Percentiles rank a stretch among this genome's conserved stretches.
Conservation (phyloP, 1,140 invertebrate genomes). For the Elysia chlorotica region DNA sequence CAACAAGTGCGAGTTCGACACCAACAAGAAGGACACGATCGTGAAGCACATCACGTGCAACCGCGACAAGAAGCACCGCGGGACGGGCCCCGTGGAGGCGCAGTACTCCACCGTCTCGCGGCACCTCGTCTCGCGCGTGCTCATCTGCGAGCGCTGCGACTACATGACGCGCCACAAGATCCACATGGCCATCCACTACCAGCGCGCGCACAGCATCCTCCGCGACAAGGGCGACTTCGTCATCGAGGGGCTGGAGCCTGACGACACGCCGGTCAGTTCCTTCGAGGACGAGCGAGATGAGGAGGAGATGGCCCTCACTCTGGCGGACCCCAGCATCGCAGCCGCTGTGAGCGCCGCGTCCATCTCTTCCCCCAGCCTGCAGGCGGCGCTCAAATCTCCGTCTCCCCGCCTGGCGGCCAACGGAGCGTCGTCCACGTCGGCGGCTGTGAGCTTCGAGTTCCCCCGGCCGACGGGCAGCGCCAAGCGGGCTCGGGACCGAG, state of each 20-base stretch:
- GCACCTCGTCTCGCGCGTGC: conserved; percentile 27
- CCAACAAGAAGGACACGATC: conserved; percentile 30
- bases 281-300: conserved; percentile 10
- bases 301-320: conserved; percentile 6
- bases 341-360: background rate
- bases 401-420: too few relatives aligned
- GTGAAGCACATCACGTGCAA: conserved; percentile 29
- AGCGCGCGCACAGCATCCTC: conserved; percentile 26
- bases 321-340: background rate
- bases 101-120: conserved; percentile 27
- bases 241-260: conserved; percentile 10
- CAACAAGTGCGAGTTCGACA: conserved; percentile 34
- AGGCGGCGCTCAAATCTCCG: background rate
- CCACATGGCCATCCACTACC: conserved; percentile 31
- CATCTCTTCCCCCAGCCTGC: background rate
- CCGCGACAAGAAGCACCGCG: conserved; percentile 23
- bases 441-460: conserved; percentile 9
- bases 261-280: conserved; percentile 6
- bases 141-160: conserved; percentile 31
- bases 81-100: conserved; percentile 27
- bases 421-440: background rate
- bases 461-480: background rate
- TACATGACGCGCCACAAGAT: conserved; percentile 37
- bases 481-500: conserved; percentile 6
- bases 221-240: conserved; percentile 16